Percentiles rank a stretch among this genome's conserved stretches.
Conservation (phyloP, 1,140 invertebrate genomes). For the Brachionus calyciflorus region DNA sequence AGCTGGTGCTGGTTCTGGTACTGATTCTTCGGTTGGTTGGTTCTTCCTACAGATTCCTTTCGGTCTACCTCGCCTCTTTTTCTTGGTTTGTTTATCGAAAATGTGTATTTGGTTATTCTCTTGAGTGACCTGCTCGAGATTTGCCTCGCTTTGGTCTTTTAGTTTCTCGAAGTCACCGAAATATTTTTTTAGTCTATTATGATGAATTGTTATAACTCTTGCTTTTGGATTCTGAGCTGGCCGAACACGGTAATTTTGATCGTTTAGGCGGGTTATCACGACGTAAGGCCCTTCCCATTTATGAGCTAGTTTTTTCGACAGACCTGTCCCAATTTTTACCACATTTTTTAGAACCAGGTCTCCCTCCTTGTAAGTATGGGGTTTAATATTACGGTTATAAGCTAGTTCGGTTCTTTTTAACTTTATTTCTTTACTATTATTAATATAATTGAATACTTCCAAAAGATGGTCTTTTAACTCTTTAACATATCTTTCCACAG, state of each 20-base stretch:
- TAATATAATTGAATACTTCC: not conserved
- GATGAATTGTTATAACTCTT: not conserved
- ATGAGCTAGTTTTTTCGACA: not conserved
- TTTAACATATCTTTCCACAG: not conserved
- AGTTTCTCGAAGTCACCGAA: not conserved
- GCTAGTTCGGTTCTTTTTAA: not conserved
- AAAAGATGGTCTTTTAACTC: not conserved
- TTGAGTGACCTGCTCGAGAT: too few species aligned
- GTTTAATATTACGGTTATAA: not conserved
- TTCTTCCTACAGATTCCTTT: too few species aligned
- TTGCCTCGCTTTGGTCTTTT: too few species aligned
- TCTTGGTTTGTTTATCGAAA: too few species aligned
- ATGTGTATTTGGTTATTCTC: too few species aligned
- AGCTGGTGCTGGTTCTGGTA: too few species aligned
- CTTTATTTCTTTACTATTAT: not conserved
- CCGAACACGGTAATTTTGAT: not conserved
- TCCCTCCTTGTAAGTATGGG: not conserved
- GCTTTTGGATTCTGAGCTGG: not conserved
- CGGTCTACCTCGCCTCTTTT: too few species aligned
- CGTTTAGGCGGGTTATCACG: not conserved
- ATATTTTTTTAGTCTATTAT: slow-evolving; percentile 4
- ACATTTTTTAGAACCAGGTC: not conserved
- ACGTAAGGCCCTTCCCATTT: not conserved
- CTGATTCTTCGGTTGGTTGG: too few species aligned
- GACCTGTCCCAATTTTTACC: not conserved